A percentile compares a stretch with the other conserved stretches of the same genome.
These are phyloP conservation scores for Centropyge bicolor DNA, from an alignment of 2,797 vertebrate genomes.

Conservation along the genomic window DNA sequence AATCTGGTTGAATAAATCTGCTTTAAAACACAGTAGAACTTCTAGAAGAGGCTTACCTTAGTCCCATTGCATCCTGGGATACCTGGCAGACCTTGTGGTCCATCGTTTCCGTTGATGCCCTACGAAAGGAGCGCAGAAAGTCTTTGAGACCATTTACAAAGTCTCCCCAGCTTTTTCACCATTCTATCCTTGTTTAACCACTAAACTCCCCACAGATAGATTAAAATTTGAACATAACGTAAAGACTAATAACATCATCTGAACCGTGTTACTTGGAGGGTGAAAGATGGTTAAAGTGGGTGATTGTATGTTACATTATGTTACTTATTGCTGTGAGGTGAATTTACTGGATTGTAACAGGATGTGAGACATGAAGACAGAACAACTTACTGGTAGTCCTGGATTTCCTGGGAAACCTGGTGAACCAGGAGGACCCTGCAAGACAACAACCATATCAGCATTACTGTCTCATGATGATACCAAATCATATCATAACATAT, in stretches of 20 bases:
- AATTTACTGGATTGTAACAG: conserved; percentile 18
- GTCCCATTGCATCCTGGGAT: conserved; percentile 99
- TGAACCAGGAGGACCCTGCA: conserved; percentile 91
- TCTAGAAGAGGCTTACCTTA: conserved; percentile 86
- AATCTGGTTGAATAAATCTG: background rate
- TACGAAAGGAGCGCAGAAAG: conserved; percentile 63
- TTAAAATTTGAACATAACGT: background rate
- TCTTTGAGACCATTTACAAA: conserved; percentile 14
- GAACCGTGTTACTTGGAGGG: background rate
- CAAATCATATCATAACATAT: background rate
- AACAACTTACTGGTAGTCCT: conserved; percentile 92
- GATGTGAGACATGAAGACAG: conserved; percentile 3
- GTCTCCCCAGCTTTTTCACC: background rate
- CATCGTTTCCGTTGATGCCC: conserved; percentile 97
- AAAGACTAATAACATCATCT: background rate
- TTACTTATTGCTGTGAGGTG: background rate
- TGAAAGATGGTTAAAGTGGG: too few relatives aligned
- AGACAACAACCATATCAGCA: conserved; percentile 51
- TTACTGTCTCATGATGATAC: conserved; percentile 26
- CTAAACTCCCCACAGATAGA: background rate
- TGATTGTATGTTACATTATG: background rate
- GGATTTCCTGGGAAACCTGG: conserved; percentile 95
- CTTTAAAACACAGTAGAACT: background rate
- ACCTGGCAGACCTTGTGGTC: conserved; percentile 90
- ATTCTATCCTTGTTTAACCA: background rate